Base-by-base conservation (phyloP, 2,888 invertebrate species). In the Busseola fusca region DNA sequence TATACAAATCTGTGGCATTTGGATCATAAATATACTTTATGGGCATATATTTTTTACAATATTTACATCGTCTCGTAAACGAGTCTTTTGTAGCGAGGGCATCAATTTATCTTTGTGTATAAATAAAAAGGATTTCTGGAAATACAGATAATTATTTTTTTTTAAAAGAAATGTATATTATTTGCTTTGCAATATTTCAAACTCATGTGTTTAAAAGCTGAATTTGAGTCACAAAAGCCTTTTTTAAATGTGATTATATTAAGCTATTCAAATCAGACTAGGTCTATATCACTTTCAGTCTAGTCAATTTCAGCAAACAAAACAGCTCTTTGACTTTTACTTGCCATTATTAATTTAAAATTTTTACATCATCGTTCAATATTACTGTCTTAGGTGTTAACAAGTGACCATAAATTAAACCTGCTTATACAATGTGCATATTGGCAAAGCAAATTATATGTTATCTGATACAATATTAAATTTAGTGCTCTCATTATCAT, bases 11-110 rank as follows among this genome's bases (percentile, higher is more conserved):
- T 56, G 72, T 84, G 80, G 80, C 84, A 82, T 84, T 84, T 82
- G 80, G 82, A 84, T 76, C 71, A 60, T 75, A 52, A 56, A 76
- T 64, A 78, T 69, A 73, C 58, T 74, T 57, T 71, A 80, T 50
- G 62, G 58, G 71, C 64, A 69, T 83, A 73, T 70, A 25, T 74
- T 72, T 77, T 80, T 76, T 84, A 84, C 84, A 84, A 80, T 84
- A 84, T 84, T 82, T 84, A 84, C 84, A 84, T 62, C 9, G 57
- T 42, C 80, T 69, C 75, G 65, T 56, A 67, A 76, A 80, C 60
- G 57, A 78, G 79, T 64, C 18, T 50, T 60, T 18, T 54, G 62
- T 30, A 78, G 30, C 54, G 10, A 63, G 40, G 57, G 67, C 60
- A 70, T 64, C 10, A 69, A 68, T 64, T 67, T 37, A 59, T 37